These are phyloP conservation scores for Notospermus geniculatus DNA, from an alignment of 1,140 invertebrate genomes.

Conservation along the genomic window DNA sequence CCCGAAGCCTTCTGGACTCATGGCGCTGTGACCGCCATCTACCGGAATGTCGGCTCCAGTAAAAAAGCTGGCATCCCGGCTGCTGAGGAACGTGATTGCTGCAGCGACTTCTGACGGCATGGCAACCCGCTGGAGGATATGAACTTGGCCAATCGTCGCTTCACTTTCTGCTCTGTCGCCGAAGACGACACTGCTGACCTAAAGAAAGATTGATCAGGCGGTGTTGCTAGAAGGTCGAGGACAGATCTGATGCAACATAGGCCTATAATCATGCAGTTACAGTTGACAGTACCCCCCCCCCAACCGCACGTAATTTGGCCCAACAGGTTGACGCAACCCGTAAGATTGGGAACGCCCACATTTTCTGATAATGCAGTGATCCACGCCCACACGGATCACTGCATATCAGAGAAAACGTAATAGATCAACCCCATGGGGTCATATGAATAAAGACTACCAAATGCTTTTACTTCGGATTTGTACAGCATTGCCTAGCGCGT, in stretches of 20 bases:
- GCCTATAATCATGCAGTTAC: background rate
- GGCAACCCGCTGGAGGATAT: conserved; percentile 12
- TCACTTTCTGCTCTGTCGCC: conserved; percentile 11
- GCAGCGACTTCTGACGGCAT: conserved; percentile 18
- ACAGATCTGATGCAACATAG: background rate
- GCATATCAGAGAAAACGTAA: too few species aligned
- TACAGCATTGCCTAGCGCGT: too few species aligned
- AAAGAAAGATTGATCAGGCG: background rate
- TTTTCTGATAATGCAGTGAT: too few species aligned
- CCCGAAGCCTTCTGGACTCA: conserved; percentile 15
- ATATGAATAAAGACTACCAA: too few species aligned
- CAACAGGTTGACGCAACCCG: too few species aligned
- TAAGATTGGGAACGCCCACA: too few species aligned
- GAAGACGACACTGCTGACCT: conserved; percentile 8
- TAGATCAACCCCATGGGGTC: too few species aligned
- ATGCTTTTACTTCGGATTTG: too few species aligned
- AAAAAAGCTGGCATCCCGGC: conserved; percentile 17
- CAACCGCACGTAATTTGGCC: too few species aligned
- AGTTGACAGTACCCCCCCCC: too few species aligned
- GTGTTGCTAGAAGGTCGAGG: background rate
- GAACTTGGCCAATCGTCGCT: background rate
- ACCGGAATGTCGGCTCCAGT: conserved; percentile 18
- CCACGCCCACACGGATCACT: too few species aligned
- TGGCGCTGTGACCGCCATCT: conserved; percentile 18
- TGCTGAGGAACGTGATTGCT: conserved; percentile 13